Percentiles rank a stretch among this genome's conserved stretches.
phyloP scores from a whole-genome alignment of 2,113 vertebrate species.

The Nannobrachium achirus region DNA sequence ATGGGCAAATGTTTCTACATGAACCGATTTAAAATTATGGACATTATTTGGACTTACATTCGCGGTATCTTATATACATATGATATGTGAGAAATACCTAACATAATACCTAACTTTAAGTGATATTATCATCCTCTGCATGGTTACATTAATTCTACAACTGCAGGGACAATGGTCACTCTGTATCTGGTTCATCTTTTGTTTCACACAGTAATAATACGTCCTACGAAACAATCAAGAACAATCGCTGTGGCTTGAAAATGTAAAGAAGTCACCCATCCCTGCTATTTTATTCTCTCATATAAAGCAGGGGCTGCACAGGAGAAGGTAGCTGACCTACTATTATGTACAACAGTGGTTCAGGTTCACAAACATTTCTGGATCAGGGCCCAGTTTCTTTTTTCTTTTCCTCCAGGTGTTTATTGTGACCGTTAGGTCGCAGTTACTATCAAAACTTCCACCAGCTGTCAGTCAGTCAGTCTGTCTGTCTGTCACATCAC shows the following conservation, averaged over 20 bases:
- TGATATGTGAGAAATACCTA: neutral
- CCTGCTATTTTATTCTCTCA: conserved; percentile 30
- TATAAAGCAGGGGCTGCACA: conserved; percentile 39
- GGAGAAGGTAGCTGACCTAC: neutral
- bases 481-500: no score
- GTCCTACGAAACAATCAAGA: conserved; percentile 14
- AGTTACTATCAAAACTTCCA: no score
- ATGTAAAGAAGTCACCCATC: conserved; percentile 34
- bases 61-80: no score
- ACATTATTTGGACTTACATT: no score
- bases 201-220: conserved; percentile 9
- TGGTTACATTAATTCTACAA: conserved; percentile 28
- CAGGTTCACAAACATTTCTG: no score
- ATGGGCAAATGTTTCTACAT: no score
- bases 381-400: no score
- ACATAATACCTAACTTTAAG: neutral
- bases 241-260: conserved; percentile 6
- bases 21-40: no score
- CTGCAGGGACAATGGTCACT: conserved; percentile 7
- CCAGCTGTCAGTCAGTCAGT: no score
- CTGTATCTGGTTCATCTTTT: conserved; percentile 3
- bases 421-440: no score
- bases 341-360: no score
- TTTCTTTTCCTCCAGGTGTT: no score
- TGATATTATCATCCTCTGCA: neutral